Evolutionary conservation across 2,113 vertebrate species (phyloP), one percentile per base, ranked within the genome.

Genomic region (Corythaixoides concolor): DNA sequence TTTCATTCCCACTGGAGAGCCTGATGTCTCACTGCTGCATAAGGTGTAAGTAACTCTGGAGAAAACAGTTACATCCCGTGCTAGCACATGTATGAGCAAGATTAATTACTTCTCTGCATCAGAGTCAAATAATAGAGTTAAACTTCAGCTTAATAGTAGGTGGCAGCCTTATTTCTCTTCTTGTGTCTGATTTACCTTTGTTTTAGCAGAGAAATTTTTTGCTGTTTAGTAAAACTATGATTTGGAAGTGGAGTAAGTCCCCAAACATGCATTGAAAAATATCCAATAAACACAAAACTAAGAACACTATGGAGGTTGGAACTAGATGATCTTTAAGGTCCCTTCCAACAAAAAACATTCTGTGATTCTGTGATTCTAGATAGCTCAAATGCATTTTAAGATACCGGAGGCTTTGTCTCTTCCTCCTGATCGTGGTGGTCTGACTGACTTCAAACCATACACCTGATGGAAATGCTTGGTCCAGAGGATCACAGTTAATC

Each of bases 61-160:
- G 43, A 47, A 59, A 91, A 64, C 18, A 45, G 28, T 18, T 60
- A 12, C 7, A 70, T 28, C 13, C 59, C 41, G 26, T 12, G 4
- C 15, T 64, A 2, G 6, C 6, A 53, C 11, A 20, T 3, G 6
- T 18, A 47, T 1, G 2, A 19, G n/a, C 18, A 43, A 28, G 16
- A 33, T 50, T 30, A 67, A 66, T 66, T 55, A 55, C 6, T 70
- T 60, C 35, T 72, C 22, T 55, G 11, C 3, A 3, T 52, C 58
- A 60, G 22, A 50, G 23, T 22, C n/a, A 56, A 37, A 24, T 41
- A 45, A 50, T 28, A 55, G 50, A 33, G 39, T 11, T 64, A 62
- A 72, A 3, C 18, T 79, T 60, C 19, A 60, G 26, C 41, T 76
- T 67, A 73, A 37, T 60, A 60, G 15, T 17, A 53, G 12, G 11